A percentile compares a stretch with the other conserved stretches of the same genome.
Evolutionary conservation across 2,888 invertebrate species (phyloP).

Genomic region (Drosophila algonquin): DNA sequence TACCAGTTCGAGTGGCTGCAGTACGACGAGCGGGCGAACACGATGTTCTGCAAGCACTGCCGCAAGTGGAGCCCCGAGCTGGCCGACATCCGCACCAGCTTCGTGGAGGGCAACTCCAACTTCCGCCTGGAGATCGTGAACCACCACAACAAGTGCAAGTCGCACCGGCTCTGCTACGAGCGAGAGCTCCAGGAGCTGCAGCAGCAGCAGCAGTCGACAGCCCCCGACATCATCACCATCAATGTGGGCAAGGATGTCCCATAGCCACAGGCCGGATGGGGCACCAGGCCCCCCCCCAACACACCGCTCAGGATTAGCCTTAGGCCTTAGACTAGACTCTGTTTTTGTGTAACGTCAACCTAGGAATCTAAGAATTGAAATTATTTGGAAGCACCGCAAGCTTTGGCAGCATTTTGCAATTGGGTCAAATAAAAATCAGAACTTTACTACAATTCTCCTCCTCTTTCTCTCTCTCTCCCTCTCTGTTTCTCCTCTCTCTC

Average conservation of each 20-base stretch:
- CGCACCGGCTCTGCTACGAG: constrained; percentile 88
- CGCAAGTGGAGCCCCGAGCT: constrained; percentile 89
- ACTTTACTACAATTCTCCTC: constrained; percentile 9
- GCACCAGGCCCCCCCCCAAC: constrained; percentile 4
- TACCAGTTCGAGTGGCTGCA: constrained; percentile 89
- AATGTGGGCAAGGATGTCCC: constrained; percentile 79
- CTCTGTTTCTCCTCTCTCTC: background rate
- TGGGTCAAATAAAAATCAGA: constrained; percentile 24
- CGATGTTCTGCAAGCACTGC: constrained; percentile 90
- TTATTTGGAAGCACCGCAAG: constrained; percentile 29
- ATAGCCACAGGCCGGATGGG: constrained; percentile 35
- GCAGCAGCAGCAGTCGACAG: constrained; percentile 9
- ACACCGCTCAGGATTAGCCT: constrained; percentile 68
- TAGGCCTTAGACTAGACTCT: constrained; percentile 41
- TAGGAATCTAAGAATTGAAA: constrained; percentile 42
- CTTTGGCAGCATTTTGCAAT: constrained; percentile 69
- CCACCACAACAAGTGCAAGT: constrained; percentile 91
- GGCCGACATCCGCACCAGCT: constrained; percentile 90
- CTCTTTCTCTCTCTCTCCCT: constrained; percentile 1
- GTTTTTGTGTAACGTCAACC: constrained; percentile 32
- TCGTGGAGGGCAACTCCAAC: constrained; percentile 91
- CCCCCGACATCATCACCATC: constrained; percentile 79
- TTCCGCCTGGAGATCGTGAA: constrained; percentile 91
- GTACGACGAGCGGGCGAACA: constrained; percentile 88
- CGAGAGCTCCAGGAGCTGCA: constrained; percentile 83